phyloP scores from a whole-genome alignment of 2,797 vertebrate species.

The Gambusia yucatana region DNA sequence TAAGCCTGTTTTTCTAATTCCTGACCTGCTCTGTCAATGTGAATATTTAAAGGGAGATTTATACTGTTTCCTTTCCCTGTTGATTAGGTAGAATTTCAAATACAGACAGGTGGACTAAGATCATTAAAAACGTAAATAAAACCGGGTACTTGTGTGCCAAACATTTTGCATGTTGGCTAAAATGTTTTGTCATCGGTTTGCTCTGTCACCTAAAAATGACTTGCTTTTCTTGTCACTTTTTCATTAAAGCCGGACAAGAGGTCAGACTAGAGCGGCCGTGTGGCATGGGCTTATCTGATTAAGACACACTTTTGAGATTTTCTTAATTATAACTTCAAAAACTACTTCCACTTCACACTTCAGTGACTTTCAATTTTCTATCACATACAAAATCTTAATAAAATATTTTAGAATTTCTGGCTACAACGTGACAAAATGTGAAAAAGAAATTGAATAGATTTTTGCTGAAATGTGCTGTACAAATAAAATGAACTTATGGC shows the following conservation, averaged over 20 bases:
- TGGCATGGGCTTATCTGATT: neutral
- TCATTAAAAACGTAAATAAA: no score
- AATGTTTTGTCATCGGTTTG: neutral
- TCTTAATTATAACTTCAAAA: neutral
- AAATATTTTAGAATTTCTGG: neutral
- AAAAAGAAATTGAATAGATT: neutral
- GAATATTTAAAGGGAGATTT: neutral
- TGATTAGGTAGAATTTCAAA: neutral
- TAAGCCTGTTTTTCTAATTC: slow-evolving; percentile 37
- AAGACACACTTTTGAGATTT: neutral
- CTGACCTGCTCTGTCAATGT: slow-evolving; percentile 9
- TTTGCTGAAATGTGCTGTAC: no score
- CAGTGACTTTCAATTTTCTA: neutral
- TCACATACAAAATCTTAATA: neutral
- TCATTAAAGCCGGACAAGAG: neutral
- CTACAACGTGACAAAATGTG: neutral
- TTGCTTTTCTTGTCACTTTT: neutral
- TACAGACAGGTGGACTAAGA: neutral
- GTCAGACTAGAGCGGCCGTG: slow-evolving; percentile 1
- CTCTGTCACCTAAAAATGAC: neutral
- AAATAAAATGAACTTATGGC: neutral
- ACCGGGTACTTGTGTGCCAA: no score
- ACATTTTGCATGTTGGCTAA: neutral
- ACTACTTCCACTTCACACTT: neutral
- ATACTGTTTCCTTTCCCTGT: neutral